phyloP scores from a whole-genome alignment of 2,888 invertebrate species.

The Cyaniris semiargus region DNA sequence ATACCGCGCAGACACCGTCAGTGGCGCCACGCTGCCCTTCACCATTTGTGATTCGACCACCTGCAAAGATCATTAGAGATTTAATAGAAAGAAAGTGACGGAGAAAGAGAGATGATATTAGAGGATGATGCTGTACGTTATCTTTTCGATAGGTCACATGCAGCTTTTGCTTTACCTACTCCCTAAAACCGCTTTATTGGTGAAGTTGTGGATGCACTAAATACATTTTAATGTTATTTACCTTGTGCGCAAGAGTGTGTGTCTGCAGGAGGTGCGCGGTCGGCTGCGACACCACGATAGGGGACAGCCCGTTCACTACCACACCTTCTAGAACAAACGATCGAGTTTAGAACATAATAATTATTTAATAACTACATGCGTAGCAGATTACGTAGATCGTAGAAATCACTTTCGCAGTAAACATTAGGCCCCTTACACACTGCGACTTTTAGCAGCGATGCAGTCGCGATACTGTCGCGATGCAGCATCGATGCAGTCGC shows the following conservation, averaged over 20 bases:
- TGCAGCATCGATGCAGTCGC: no score
- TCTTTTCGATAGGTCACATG: no score
- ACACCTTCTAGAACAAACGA: slow-evolving; percentile 54
- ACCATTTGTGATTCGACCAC: slow-evolving; percentile 78
- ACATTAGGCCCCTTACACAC: no score
- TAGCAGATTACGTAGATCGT: no score
- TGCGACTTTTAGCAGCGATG: no score
- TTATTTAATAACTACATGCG: no score
- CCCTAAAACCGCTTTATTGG: no score
- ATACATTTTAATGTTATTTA: no score
- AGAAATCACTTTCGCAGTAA: no score
- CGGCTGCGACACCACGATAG: slow-evolving; percentile 84
- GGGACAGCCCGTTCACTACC: slow-evolving; percentile 79
- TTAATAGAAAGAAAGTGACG: background rate
- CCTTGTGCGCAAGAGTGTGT: slow-evolving; percentile 84
- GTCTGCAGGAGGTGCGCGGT: slow-evolving; percentile 83
- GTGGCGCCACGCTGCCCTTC: slow-evolving; percentile 80
- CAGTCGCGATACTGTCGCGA: no score
- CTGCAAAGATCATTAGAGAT: slow-evolving; percentile 45
- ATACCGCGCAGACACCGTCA: slow-evolving; percentile 85
- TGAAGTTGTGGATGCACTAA: no score
- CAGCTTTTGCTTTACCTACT: no score
- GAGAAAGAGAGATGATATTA: background rate
- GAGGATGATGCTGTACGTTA: background rate
- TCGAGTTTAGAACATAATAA: background rate